Conservation (phyloP, 2,888 invertebrate species). For the Dromius quadrimaculatus region DNA sequence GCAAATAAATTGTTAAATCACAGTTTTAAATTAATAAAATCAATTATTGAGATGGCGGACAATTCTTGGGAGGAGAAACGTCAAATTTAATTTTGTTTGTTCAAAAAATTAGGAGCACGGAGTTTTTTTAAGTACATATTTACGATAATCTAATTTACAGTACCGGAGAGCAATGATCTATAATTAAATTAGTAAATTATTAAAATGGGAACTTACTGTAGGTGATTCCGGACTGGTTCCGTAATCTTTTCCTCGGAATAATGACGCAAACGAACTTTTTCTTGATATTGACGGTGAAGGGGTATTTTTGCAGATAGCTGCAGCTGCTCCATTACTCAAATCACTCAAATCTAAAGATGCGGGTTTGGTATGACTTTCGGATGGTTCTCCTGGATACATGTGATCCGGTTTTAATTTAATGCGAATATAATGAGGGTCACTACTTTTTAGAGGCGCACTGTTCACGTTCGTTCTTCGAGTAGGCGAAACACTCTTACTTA, state of each 20-base stretch:
- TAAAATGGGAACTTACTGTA: conserved; percentile 60
- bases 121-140: too few species aligned
- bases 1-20: too few species aligned
- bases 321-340: conserved; percentile 62
- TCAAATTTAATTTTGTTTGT: too few species aligned
- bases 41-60: too few species aligned
- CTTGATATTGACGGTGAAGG: conserved; percentile 83
- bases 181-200: too few species aligned
- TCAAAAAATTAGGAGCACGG: too few species aligned
- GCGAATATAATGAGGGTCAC: conserved; percentile 71
- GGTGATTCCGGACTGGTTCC: conserved; percentile 76
- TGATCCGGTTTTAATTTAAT: conserved; percentile 82
- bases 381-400: conserved; percentile 74
- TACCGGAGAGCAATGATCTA: too few species aligned
- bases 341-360: conserved; percentile 73
- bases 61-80: too few species aligned
- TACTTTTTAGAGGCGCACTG: conserved; percentile 47
- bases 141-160: too few species aligned
- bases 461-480: not conserved
- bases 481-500: conserved; percentile 30
- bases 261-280: conserved; percentile 84
- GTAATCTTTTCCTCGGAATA: conserved; percentile 79
- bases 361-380: conserved; percentile 69
- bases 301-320: conserved; percentile 59
- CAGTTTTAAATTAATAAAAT: too few species aligned